phyloP scores from a whole-genome alignment of 2,113 vertebrate species.

The Formicarius rufipectus region DNA sequence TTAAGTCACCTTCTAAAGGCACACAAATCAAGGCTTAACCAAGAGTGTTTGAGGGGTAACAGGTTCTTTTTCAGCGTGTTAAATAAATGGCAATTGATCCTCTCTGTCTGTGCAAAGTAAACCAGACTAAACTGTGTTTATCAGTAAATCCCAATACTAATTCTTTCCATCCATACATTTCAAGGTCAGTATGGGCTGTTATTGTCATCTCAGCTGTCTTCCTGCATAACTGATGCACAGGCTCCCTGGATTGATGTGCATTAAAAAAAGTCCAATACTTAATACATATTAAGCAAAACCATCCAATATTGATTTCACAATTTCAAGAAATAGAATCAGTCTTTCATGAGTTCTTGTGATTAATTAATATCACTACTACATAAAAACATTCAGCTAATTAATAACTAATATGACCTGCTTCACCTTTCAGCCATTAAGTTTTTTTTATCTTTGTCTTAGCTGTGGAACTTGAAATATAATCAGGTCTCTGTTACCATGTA shows the following conservation, averaged over 20 bases:
- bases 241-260: background rate
- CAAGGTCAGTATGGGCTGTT: background rate
- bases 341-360: background rate
- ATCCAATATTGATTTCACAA: background rate
- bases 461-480: background rate
- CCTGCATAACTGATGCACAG: background rate
- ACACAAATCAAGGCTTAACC: background rate
- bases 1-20: background rate
- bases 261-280: background rate
- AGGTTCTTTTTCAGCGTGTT: background rate
- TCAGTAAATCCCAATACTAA: background rate
- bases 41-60: background rate
- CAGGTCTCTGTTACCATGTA: background rate
- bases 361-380: background rate
- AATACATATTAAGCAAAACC: background rate
- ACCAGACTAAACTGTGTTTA: background rate
- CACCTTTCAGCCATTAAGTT: background rate
- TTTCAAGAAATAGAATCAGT: background rate
- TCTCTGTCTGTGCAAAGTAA: background rate
- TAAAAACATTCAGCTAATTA: background rate
- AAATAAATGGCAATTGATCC: background rate
- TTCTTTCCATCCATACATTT: background rate
- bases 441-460: background rate
- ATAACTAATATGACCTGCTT: background rate
- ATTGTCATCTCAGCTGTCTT: background rate